These are phyloP conservation scores for Drosophila prolongata DNA, from an alignment of 2,888 invertebrate genomes.

Conservation along the genomic window DNA sequence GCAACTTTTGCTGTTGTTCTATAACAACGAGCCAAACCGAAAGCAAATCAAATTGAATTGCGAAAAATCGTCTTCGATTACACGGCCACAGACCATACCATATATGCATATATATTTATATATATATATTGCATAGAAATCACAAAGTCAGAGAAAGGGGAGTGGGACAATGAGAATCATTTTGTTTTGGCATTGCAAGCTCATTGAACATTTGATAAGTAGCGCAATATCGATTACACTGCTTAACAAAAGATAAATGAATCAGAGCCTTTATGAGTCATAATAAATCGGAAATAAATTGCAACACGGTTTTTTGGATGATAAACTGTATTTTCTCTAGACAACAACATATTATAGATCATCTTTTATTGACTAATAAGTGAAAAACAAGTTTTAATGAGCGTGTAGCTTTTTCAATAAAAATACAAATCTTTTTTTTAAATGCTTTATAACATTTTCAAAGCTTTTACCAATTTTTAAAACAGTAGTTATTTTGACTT, in stretches of 20 bases:
- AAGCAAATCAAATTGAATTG: slow-evolving; percentile 15
- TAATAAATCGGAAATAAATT: neutral
- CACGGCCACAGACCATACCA: slow-evolving; percentile 29
- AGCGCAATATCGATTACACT: slow-evolving; percentile 27
- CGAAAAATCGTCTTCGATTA: slow-evolving; percentile 32
- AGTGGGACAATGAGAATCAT: slow-evolving; percentile 8
- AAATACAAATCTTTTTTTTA: too few species aligned
- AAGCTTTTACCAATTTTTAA: too few species aligned
- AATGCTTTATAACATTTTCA: too few species aligned
- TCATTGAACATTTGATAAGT: slow-evolving; percentile 23
- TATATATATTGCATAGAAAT: neutral
- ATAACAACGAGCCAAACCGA: neutral
- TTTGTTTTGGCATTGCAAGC: slow-evolving; percentile 34
- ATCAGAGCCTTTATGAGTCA: neutral
- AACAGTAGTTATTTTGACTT: too few species aligned
- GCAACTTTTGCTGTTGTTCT: slow-evolving; percentile 5
- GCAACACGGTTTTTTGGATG: neutral
- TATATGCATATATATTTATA: slow-evolving; percentile 13
- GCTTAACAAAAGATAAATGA: neutral
- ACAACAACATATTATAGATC: too few species aligned
- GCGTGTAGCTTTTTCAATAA: too few species aligned
- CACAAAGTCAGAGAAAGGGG: neutral
- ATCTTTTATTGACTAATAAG: too few species aligned
- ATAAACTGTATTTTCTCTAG: too few species aligned
- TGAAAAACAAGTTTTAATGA: too few species aligned